Percentiles rank a stretch among this genome's conserved stretches.
These are phyloP conservation scores for Phalacrocorax carbo DNA, from an alignment of 2,113 vertebrate genomes.

Conservation along the genomic window DNA sequence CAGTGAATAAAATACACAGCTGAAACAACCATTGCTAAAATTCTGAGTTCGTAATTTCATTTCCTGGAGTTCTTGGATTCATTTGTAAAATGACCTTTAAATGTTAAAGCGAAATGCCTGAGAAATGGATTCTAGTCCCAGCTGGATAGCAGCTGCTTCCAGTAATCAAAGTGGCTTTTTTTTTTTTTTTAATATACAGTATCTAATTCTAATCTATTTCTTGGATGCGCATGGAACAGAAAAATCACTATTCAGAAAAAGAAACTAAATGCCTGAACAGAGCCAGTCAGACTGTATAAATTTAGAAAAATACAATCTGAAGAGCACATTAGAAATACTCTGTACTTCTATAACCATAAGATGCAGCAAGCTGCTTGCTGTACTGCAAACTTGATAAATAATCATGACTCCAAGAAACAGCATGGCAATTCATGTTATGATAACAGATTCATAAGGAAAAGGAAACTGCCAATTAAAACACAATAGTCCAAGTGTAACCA, in stretches of 20 bases:
- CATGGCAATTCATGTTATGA: not conserved
- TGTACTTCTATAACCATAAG: not conserved
- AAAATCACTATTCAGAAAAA: not conserved
- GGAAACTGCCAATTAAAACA: not conserved
- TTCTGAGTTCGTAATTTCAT: not conserved
- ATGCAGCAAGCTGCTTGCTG: not conserved
- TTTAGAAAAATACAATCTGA: not conserved
- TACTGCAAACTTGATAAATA: constrained; percentile 17
- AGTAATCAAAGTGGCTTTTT: not conserved
- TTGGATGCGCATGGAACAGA: not conserved
- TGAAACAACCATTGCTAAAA: not conserved
- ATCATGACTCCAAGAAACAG: not conserved
- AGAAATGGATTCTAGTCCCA: not conserved
- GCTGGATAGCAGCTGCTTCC: not conserved
- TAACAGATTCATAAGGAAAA: not conserved
- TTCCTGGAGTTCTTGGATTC: not conserved
- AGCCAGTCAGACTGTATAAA: not conserved
- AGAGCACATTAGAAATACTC: not conserved
- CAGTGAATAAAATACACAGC: not conserved
- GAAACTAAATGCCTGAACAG: not conserved
- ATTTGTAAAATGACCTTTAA: constrained; percentile 41
- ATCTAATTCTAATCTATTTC: constrained; percentile 23
- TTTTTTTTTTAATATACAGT: not conserved
- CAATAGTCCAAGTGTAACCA: not conserved
- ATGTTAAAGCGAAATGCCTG: not conserved